phyloP scores from a whole-genome alignment of 2,888 invertebrate species.

The Synergus laeviventris region DNA sequence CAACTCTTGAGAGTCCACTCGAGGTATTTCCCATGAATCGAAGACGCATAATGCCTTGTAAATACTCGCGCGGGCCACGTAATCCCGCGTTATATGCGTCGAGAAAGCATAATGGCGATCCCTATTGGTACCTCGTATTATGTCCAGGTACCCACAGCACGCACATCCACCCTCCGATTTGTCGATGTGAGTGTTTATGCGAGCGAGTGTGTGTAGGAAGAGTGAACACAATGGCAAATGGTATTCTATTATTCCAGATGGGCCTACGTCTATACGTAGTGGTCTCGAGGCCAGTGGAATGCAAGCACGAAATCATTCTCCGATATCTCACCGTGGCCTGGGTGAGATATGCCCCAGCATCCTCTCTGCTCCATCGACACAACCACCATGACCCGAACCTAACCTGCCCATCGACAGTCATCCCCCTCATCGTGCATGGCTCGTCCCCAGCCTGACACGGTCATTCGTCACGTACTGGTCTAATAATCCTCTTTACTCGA shows the following conservation, averaged over 20 bases:
- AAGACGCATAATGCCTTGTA: constrained; percentile 55
- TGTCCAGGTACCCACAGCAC: constrained; percentile 27
- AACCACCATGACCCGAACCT: constrained; percentile 52
- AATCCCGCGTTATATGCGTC: constrained; percentile 58
- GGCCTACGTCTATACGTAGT: constrained; percentile 59
- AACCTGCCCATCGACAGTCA: constrained; percentile 49
- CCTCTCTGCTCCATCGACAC: constrained; percentile 41
- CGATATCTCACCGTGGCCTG: constrained; percentile 66
- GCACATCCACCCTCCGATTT: constrained; percentile 10
- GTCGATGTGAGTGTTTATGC: constrained; percentile 17
- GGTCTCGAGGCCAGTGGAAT: constrained; percentile 63
- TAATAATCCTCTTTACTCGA: constrained; percentile 67
- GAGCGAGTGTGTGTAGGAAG: constrained; percentile 14
- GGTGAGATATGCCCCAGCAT: constrained; percentile 45
- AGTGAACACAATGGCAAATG: constrained; percentile 71
- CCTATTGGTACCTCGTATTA: constrained; percentile 42
- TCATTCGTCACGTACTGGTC: constrained; percentile 68
- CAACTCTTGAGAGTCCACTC: constrained; percentile 44
- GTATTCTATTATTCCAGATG: constrained; percentile 75
- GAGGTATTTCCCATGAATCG: constrained; percentile 46
- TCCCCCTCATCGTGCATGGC: constrained; percentile 53
- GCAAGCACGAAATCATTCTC: constrained; percentile 71
- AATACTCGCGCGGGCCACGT: constrained; percentile 60
- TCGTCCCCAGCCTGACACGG: constrained; percentile 50
- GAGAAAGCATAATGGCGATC: constrained; percentile 58